phyloP scores from a whole-genome alignment of 2,888 invertebrate genomes.

The Meiosimyza decipiens region DNA sequence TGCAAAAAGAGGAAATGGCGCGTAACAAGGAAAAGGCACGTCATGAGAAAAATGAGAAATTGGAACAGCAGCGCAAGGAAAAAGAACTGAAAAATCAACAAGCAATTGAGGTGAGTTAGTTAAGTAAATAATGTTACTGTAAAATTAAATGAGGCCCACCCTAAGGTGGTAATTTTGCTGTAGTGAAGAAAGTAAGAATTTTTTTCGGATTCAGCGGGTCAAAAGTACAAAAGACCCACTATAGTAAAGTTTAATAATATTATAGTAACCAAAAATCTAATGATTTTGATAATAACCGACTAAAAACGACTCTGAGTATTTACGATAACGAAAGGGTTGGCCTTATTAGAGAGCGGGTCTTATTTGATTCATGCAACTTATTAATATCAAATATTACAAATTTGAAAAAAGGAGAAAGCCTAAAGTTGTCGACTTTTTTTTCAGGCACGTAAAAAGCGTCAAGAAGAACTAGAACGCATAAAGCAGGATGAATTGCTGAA shows the following conservation, averaged over 20 bases:
- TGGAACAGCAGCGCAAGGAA: slow-evolving; percentile 84
- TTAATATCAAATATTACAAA: no score
- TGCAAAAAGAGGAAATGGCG: slow-evolving; percentile 75
- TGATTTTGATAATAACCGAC: no score
- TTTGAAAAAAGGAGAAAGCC: not conserved
- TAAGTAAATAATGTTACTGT: not conserved
- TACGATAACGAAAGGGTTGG: no score
- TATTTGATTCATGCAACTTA: no score
- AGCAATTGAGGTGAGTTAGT: slow-evolving; percentile 80
- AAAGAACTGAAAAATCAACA: slow-evolving; percentile 86
- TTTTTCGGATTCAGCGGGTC: no score
- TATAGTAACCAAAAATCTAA: no score
- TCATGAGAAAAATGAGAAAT: slow-evolving; percentile 80
- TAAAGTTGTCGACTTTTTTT: not conserved
- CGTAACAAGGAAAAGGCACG: slow-evolving; percentile 70
- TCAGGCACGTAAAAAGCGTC: slow-evolving; percentile 86
- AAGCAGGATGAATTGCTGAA: slow-evolving; percentile 86
- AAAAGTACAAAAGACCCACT: no score
- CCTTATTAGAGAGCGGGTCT: no score
- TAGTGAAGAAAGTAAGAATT: no score
- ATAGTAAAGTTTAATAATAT: no score
- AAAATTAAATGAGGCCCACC: not conserved
- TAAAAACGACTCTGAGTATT: no score
- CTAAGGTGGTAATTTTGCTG: not conserved
- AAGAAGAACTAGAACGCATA: slow-evolving; percentile 86